Conservation (phyloP, 2,888 invertebrate species). For the Plemyria rubiginata region DNA sequence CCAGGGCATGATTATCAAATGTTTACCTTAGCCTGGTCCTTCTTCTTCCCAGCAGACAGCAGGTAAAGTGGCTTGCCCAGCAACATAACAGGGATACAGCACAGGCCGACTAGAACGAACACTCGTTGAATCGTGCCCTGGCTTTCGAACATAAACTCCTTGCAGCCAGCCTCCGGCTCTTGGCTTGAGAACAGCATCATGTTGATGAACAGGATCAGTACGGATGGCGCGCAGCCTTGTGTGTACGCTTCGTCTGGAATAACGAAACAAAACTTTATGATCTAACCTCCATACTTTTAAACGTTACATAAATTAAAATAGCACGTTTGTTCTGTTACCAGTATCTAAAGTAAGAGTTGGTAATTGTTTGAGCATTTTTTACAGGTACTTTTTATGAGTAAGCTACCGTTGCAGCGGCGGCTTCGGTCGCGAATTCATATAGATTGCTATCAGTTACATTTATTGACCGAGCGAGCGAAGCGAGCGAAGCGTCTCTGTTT, state of each 20-base stretch:
- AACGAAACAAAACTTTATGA: background rate
- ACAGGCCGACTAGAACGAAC: slow-evolving; percentile 90
- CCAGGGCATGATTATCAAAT: background rate
- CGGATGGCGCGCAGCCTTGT: slow-evolving; percentile 94
- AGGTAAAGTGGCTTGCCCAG: slow-evolving; percentile 95
- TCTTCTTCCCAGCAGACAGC: slow-evolving; percentile 73
- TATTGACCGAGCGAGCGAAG: too few relatives aligned
- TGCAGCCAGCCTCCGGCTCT: slow-evolving; percentile 74
- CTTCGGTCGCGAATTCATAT: too few relatives aligned
- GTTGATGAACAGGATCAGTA: slow-evolving; percentile 98
- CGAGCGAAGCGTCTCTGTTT: too few relatives aligned
- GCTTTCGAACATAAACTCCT: slow-evolving; percentile 88
- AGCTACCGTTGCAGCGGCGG: too few relatives aligned
- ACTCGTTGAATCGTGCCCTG: slow-evolving; percentile 90
- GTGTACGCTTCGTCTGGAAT: slow-evolving; percentile 66
- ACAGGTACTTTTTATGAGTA: too few relatives aligned
- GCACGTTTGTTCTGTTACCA: too few relatives aligned
- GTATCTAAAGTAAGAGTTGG: too few relatives aligned
- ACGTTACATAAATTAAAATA: too few relatives aligned
- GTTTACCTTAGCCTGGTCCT: slow-evolving; percentile 58
- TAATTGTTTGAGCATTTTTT: too few relatives aligned
- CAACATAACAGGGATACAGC: slow-evolving; percentile 97
- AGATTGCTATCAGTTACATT: too few relatives aligned
- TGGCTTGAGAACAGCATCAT: slow-evolving; percentile 95
- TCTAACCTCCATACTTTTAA: too few relatives aligned